These are phyloP conservation scores for Zoanthus sansibaricus DNA, from an alignment of 92 coral and sea anemone species.

Conservation along the genomic window DNA sequence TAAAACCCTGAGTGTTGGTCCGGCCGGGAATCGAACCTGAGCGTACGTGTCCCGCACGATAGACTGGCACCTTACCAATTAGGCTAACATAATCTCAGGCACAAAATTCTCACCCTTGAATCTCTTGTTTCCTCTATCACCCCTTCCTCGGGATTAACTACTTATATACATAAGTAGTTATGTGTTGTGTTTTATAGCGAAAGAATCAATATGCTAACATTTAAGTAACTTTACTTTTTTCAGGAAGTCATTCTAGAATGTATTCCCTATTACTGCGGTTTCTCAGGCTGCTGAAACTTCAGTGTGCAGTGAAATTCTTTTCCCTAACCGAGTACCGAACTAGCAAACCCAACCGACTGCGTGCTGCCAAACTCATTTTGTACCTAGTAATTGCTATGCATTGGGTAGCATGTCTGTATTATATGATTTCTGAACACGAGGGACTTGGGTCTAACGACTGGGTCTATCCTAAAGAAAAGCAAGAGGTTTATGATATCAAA, in stretches of 20 bases:
- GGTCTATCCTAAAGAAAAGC: constrained; percentile 80
- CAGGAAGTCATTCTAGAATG: constrained; percentile 1
- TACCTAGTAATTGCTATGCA: constrained; percentile 93
- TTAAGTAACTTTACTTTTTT: neutral
- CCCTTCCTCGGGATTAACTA: no score
- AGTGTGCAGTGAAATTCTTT: constrained; percentile 82
- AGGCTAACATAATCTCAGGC: no score
- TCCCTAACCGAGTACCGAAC: constrained; percentile 92
- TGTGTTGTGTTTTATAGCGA: no score
- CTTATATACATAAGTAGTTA: no score
- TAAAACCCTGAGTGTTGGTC: no score
- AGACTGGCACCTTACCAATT: no score
- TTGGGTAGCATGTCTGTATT: constrained; percentile 96
- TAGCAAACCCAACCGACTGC: constrained; percentile 89
- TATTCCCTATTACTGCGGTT: constrained; percentile 67
- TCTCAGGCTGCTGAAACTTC: constrained; percentile 85
- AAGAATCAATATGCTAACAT: no score
- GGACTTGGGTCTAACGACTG: constrained; percentile 92
- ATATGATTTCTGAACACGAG: constrained; percentile 95
- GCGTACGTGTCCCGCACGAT: no score
- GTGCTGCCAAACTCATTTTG: constrained; percentile 88
- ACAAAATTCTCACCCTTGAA: no score
- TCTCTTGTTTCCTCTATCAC: no score
- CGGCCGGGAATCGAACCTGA: no score
- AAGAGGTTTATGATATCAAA: constrained; percentile 68